phyloP scores from a whole-genome alignment of 2,888 invertebrate species.

The Tachystola acroxantha region DNA sequence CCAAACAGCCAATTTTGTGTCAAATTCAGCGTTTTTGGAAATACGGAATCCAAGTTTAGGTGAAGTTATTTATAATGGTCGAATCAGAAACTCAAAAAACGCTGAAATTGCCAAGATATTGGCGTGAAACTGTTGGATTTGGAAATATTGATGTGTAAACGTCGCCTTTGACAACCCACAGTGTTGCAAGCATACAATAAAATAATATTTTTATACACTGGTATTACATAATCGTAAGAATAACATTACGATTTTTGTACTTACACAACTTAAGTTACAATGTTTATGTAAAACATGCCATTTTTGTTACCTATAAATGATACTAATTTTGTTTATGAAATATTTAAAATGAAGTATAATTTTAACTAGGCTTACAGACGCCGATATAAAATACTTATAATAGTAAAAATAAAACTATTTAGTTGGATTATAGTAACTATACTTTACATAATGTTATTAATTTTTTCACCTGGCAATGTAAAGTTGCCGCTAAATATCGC shows the following conservation, averaged over 20 bases:
- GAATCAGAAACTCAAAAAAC: too few relatives aligned
- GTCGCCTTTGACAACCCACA: too few relatives aligned
- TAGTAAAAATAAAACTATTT: too few relatives aligned
- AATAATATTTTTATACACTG: conserved; percentile 49
- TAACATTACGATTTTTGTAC: conserved; percentile 53
- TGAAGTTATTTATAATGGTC: too few relatives aligned
- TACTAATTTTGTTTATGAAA: background rate
- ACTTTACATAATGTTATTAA: conserved; percentile 18
- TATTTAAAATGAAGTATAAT: background rate
- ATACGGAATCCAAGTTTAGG: too few relatives aligned
- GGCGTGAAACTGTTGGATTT: too few relatives aligned
- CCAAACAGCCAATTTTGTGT: too few relatives aligned
- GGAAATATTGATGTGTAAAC: too few relatives aligned
- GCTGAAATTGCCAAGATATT: too few relatives aligned
- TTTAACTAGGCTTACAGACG: too few relatives aligned
- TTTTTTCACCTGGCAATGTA: conserved; percentile 27
- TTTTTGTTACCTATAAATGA: background rate
- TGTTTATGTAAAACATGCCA: conserved; percentile 1
- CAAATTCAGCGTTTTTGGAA: too few relatives aligned
- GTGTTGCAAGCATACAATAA: conserved; percentile 26
- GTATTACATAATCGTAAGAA: conserved; percentile 36
- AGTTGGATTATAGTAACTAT: background rate
- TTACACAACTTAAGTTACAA: conserved; percentile 29
- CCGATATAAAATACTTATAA: too few relatives aligned
- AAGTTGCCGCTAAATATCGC: conserved; percentile 23